These are phyloP conservation scores for Aphaenogaster floridana DNA, from an alignment of 1,140 invertebrate species.

Conservation along the genomic window DNA sequence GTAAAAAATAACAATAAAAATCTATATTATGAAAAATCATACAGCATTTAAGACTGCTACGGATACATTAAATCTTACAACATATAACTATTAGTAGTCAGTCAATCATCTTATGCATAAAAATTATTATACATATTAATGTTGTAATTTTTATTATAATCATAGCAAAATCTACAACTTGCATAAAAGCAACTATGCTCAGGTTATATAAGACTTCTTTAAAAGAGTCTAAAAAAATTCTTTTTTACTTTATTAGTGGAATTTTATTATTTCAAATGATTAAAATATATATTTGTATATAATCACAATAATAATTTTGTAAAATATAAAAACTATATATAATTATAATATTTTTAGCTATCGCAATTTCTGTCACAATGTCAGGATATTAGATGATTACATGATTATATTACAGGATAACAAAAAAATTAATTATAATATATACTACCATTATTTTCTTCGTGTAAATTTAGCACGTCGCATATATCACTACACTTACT, in stretches of 20 bases:
- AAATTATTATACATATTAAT: neutral
- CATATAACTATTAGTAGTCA: neutral
- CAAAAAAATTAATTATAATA: neutral
- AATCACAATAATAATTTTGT: neutral
- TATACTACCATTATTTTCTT: neutral
- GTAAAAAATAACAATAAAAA: neutral
- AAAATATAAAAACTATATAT: neutral
- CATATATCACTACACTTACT: conserved; percentile 15
- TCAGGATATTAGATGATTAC: no score
- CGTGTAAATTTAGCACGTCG: neutral
- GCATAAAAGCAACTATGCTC: neutral
- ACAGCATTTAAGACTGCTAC: neutral
- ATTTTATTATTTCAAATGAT: neutral
- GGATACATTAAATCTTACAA: neutral
- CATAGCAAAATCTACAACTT: neutral
- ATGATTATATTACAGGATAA: neutral
- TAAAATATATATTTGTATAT: neutral
- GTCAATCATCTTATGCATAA: neutral
- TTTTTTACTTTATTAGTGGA: neutral
- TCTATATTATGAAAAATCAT: neutral
- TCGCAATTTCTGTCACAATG: neutral
- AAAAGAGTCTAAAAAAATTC: neutral
- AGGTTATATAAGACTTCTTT: neutral
- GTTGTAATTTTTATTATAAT: neutral
- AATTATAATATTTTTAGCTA: neutral